Conservation (phyloP, 2,113 vertebrate genomes). For the Gobio gobio region DNA sequence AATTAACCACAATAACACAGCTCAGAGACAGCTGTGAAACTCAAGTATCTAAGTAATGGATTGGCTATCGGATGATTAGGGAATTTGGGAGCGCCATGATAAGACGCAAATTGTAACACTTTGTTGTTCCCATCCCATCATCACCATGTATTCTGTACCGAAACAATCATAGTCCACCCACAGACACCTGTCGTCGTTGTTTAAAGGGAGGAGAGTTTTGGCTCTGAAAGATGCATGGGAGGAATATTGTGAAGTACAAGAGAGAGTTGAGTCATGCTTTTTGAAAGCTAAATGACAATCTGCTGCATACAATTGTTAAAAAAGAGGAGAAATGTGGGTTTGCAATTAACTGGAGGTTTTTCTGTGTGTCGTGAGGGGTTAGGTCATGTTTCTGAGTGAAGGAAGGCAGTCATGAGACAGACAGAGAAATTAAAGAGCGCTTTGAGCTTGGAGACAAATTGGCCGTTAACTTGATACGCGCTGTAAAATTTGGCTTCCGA, state of each 20-base stretch:
- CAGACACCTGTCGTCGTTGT: conserved; percentile 38
- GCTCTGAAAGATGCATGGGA: conserved; percentile 14
- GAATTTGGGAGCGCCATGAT: conserved; percentile 4
- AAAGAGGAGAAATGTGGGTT: conserved; percentile 12
- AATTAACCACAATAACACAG: conserved; percentile 36
- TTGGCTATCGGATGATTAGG: conserved; percentile 24
- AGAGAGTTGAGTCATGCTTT: conserved; percentile 32
- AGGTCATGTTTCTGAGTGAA: conserved; percentile 39
- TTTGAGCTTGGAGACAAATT: conserved; percentile 49
- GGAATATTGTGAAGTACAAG: conserved; percentile 18
- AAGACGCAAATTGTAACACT: conserved; percentile 6
- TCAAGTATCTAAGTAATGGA: conserved; percentile 36
- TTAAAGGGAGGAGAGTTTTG: conserved; percentile 29
- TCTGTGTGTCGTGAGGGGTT: conserved; percentile 37
- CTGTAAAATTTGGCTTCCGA: conserved; percentile 60
- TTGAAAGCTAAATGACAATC: background rate
- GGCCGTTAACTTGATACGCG: conserved; percentile 59
- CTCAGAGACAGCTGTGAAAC: conserved; percentile 22
- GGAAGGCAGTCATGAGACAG: conserved; percentile 38
- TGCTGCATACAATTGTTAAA: conserved; percentile 1
- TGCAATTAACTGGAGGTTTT: conserved; percentile 22
- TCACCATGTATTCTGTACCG: background rate
- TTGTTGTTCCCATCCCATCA: conserved; percentile 13
- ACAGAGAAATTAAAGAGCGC: conserved; percentile 45
- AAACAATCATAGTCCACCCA: conserved; percentile 31